phyloP scores from a whole-genome alignment of 2,113 vertebrate genomes.

The Bagarius yarrelli region DNA sequence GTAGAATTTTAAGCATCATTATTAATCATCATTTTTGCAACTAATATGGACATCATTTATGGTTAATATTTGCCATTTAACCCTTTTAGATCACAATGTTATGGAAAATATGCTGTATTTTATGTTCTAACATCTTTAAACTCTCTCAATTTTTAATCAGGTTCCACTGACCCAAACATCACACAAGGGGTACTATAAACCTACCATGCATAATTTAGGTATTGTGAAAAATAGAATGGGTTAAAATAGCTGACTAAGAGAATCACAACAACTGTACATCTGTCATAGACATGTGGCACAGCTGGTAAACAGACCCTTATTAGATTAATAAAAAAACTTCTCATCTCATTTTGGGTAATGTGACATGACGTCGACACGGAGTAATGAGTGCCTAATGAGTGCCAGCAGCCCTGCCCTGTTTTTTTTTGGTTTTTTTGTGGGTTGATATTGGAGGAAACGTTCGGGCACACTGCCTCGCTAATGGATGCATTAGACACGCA shows the following conservation, averaged over 20 bases:
- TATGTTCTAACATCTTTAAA: too few relatives aligned
- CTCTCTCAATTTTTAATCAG: too few relatives aligned
- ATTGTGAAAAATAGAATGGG: neutral
- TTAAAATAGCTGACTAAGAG: neutral
- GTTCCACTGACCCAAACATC: too few relatives aligned
- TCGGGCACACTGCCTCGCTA: conserved; percentile 63
- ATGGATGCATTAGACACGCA: conserved; percentile 57
- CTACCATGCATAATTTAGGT: neutral
- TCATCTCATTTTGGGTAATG: conserved; percentile 22
- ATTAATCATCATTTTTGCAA: too few relatives aligned
- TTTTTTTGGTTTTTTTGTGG: conserved; percentile 55
- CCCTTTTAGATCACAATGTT: too few relatives aligned
- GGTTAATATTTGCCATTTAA: too few relatives aligned
- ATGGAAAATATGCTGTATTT: too few relatives aligned
- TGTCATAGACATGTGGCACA: neutral
- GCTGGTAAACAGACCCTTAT: conserved; percentile 6
- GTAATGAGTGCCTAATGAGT: conserved; percentile 23
- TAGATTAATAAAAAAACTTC: conserved; percentile 29
- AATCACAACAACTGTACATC: neutral
- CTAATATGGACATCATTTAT: too few relatives aligned
- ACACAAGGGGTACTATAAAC: too few relatives aligned
- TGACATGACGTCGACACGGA: conserved; percentile 16
- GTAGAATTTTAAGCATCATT: too few relatives aligned
- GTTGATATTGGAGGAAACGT: conserved; percentile 67
- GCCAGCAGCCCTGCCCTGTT: conserved; percentile 37